Base-by-base conservation (phyloP, 2,797 vertebrate genomes). In the Amazona finschi region DNA sequence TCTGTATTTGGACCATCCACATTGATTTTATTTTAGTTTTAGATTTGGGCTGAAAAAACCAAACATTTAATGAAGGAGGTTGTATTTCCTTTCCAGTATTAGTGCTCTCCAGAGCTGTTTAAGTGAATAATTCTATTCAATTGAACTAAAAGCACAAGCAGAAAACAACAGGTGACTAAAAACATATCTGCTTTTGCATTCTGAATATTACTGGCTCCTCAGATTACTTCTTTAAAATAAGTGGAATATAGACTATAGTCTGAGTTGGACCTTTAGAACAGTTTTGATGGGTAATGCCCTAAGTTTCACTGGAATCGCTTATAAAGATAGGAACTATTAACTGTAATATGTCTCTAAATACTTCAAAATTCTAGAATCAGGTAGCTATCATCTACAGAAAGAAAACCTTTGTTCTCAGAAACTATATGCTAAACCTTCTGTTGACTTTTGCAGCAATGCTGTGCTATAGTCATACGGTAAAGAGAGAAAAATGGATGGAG, bases 1-100 rank as follows among this genome's bases (percentile, higher is more conserved):
- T 96, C 83, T 89, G 52, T 50, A 86, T 94, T 92, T 93, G 77
- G 67, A 96, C 64, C 80, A 94, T 89, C 41, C 75, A 94, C 69
- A 90, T 62, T 31, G 3, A 94, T 93, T 91, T 91, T 61, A 95
- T 93, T 91, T 93, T 82, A 87, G 74, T 64, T 88, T 67, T 85
- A 91, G n/a, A 77, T 79, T 93, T 93, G 73, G 71, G 16, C 71
- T 90, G 44, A 71, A 89, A 88, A 90, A 43, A 41, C 15, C 2
- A 69, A 78, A 39, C n/a, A 31, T 71, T 57, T 82, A 65, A 61
- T 77, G 36, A 76, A 94, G 38, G 11, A 89, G 28, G 38, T 14
- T 82, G 20, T 61, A 79, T 91, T 91, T 87, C 16, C 44, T 77
- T 88, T 71, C 52, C 41, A 67, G 41, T 47, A 47, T 82, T 75